Evolutionary conservation across 2,888 invertebrate species (phyloP).

Genomic region (Drepanosiphum platanoidis): DNA sequence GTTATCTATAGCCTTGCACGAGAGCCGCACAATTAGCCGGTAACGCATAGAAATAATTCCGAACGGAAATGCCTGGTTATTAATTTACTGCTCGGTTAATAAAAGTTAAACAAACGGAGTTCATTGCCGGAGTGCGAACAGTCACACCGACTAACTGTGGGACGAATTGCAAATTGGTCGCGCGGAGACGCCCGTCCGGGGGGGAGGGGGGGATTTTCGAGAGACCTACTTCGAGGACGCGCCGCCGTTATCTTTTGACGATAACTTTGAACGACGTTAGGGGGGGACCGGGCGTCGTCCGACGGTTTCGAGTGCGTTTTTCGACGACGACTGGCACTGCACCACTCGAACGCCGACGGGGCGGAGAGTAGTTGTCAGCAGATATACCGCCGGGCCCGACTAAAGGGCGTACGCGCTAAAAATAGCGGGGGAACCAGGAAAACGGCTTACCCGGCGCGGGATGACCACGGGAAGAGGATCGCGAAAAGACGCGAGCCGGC

Average conservation of each 20-base stretch:
- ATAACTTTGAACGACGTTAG: background rate
- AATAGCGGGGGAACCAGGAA: too few species aligned
- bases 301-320: background rate
- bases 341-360: too few species aligned
- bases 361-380: background rate
- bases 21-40: conserved; percentile 25
- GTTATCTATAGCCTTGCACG: conserved; percentile 32
- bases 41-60: conserved; percentile 1
- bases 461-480: too few species aligned
- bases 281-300: background rate
- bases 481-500: background rate
- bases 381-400: too few species aligned
- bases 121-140: background rate
- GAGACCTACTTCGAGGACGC: background rate
- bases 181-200: conserved; percentile 19
- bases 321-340: too few species aligned
- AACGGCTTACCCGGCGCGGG: too few species aligned
- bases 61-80: conserved; percentile 40
- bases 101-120: conserved; percentile 39
- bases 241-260: background rate
- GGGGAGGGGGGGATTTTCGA: background rate
- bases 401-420: too few species aligned
- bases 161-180: conserved; percentile 36
- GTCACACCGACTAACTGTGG: conserved; percentile 19
- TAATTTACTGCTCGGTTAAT: conserved; percentile 39